These are phyloP conservation scores for Peromyscus polionotus DNA, from an alignment of 2,113 vertebrate genomes.

Conservation along the genomic window DNA sequence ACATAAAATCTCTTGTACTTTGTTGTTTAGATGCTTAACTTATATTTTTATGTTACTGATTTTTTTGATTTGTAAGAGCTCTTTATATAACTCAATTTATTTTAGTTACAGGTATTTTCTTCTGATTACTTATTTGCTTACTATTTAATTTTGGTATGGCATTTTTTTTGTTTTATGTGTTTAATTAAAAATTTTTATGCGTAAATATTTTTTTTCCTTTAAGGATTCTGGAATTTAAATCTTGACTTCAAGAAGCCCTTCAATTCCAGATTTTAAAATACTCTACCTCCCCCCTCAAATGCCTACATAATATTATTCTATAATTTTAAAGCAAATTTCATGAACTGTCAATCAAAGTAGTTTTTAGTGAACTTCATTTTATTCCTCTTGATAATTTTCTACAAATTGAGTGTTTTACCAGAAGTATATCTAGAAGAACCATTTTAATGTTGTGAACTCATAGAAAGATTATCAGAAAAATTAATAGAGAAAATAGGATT, in stretches of 20 bases:
- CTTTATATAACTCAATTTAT: neutral
- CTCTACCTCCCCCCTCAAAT: neutral
- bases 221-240: neutral
- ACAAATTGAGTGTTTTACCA: neutral
- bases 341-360: neutral
- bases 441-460: neutral
- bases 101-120: neutral
- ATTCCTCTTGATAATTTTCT: neutral
- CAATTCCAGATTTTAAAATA: neutral
- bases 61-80: neutral
- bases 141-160: neutral
- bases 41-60: neutral
- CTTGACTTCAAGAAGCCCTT: neutral
- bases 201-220: neutral
- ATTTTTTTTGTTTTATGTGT: neutral
- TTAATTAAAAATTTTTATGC: neutral
- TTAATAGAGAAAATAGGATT: constrained; percentile 23
- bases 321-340: constrained; percentile 7
- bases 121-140: neutral
- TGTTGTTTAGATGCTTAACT: neutral
- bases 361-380: constrained; percentile 27
- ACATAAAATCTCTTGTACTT: neutral
- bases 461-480: constrained; percentile 52
- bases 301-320: neutral
- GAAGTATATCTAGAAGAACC: constrained; percentile 46